Evolutionary conservation across 2,888 invertebrate species (phyloP).

Genomic region (Parelbella ahira): DNA sequence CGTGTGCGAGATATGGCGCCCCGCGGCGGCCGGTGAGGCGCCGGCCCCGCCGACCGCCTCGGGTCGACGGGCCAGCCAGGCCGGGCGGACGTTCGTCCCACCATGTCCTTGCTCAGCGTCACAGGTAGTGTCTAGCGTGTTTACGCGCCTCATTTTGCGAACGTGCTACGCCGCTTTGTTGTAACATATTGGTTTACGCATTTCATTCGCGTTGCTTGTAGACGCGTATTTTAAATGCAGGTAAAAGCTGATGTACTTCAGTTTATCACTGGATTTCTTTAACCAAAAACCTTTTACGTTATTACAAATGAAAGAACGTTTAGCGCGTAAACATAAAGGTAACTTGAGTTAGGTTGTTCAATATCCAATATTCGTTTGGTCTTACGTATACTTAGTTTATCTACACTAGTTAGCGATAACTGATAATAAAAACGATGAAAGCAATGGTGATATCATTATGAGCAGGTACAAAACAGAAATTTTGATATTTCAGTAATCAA

Average conservation of each 20-base stretch:
- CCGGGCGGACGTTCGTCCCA: constrained; percentile 61
- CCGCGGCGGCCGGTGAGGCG: constrained; percentile 79
- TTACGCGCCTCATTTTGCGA: constrained; percentile 39
- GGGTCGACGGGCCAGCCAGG: constrained; percentile 77
- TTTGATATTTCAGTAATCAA: too few species aligned
- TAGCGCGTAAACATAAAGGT: too few species aligned
- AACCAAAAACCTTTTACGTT: too few species aligned
- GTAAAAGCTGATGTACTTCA: too few species aligned
- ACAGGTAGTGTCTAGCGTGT: constrained; percentile 60
- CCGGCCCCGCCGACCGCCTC: constrained; percentile 79
- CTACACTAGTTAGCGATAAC: constrained; percentile 5
- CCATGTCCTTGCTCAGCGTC: constrained; percentile 80
- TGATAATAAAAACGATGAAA: constrained; percentile 9
- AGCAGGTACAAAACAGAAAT: too few species aligned
- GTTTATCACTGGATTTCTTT: constrained; percentile 6
- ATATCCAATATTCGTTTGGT: background rate
- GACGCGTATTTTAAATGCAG: constrained; percentile 43
- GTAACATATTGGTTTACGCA: constrained; percentile 43
- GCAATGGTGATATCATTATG: background rate
- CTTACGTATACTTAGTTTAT: background rate
- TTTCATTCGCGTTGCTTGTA: constrained; percentile 52
- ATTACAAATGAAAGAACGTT: too few species aligned
- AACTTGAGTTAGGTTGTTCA: too few species aligned
- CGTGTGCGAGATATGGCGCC: constrained; percentile 67
- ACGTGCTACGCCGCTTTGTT: constrained; percentile 45